Evolutionary conservation across 2,888 invertebrate genomes (phyloP).

Genomic region (Andrena haemorrhoa): DNA sequence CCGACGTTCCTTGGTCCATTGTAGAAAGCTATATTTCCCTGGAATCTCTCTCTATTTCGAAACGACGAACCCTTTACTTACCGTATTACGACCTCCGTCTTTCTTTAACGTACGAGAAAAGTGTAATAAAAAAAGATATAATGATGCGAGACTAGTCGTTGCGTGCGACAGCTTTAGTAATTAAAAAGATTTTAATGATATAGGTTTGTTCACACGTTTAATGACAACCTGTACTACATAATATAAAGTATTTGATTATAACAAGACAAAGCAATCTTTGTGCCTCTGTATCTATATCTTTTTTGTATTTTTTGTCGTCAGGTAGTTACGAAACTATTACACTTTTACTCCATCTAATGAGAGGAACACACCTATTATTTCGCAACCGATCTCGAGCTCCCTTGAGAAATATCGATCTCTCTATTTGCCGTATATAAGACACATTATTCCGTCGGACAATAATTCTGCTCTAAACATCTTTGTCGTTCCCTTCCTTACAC

Average conservation of each 20-base stretch:
- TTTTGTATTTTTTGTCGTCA: constrained; percentile 50
- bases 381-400: constrained; percentile 58
- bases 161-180: constrained; percentile 26
- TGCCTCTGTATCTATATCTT: constrained; percentile 67
- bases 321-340: constrained; percentile 71
- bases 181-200: constrained; percentile 55
- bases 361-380: constrained; percentile 72
- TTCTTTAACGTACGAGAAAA: neutral
- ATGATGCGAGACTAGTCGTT: constrained; percentile 1
- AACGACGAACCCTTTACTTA: constrained; percentile 24
- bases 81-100: neutral
- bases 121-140: neutral
- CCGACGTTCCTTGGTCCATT: neutral
- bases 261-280: constrained; percentile 71
- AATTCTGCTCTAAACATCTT: constrained; percentile 51
- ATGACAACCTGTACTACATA: constrained; percentile 74
- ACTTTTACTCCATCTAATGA: constrained; percentile 66
- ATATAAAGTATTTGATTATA: constrained; percentile 75
- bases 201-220: constrained; percentile 72
- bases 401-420: constrained; percentile 57
- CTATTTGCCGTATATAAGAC: constrained; percentile 70
- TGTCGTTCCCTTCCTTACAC: constrained; percentile 11
- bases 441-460: constrained; percentile 71
- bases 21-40: neutral
- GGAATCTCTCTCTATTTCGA: neutral